These are phyloP conservation scores for Solen grandis DNA, from an alignment of 1,140 invertebrate species.

Conservation along the genomic window DNA sequence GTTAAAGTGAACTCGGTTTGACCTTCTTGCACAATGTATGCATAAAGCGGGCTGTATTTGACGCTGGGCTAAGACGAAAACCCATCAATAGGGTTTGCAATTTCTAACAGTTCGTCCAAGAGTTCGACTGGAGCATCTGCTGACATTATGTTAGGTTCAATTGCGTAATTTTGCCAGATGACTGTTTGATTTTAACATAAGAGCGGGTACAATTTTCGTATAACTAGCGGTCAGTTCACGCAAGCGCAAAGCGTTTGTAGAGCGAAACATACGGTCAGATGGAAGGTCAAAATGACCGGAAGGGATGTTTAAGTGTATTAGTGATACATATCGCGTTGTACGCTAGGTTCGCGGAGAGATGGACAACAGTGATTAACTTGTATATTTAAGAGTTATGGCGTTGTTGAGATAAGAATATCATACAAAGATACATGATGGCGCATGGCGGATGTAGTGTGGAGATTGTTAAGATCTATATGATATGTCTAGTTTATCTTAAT, in stretches of 20 bases:
- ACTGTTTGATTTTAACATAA: background rate
- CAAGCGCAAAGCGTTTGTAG: background rate
- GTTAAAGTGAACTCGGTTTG: constrained; percentile 43
- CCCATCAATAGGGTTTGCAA: background rate
- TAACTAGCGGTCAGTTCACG: background rate
- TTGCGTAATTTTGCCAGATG: background rate
- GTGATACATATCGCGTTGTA: constrained; percentile 12
- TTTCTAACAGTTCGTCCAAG: background rate
- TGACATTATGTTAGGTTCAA: background rate
- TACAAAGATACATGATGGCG: too few species aligned
- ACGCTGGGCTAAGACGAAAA: background rate
- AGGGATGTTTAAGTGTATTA: constrained; percentile 48
- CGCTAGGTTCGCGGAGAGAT: constrained; percentile 48
- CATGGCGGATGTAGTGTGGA: too few species aligned
- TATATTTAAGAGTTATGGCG: too few species aligned
- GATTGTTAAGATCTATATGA: too few species aligned
- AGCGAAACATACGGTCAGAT: background rate
- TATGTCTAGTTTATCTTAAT: too few species aligned
- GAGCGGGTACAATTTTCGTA: background rate
- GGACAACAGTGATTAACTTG: constrained; percentile 49
- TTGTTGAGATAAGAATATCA: too few species aligned
- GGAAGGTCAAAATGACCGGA: constrained; percentile 44
- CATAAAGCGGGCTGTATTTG: constrained; percentile 41
- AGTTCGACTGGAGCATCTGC: background rate
- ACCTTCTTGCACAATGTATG: constrained; percentile 56